These are phyloP conservation scores for Aphelenchoides bicaudatus DNA, from an alignment of 2,888 invertebrate species.

Conservation along the genomic window DNA sequence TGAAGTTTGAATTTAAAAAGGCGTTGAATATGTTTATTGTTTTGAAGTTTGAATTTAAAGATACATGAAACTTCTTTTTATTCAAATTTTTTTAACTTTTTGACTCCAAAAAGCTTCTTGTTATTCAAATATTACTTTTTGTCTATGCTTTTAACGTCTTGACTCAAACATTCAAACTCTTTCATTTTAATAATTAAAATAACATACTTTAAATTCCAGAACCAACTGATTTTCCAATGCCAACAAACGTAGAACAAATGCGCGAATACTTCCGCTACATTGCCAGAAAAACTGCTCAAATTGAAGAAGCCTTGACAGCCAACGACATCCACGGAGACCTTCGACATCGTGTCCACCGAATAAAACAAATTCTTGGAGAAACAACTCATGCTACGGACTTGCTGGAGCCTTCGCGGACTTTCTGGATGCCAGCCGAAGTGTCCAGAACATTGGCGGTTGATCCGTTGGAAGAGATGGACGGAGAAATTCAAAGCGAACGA, in stretches of 20 bases:
- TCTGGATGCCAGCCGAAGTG: not conserved
- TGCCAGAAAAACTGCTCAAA: slow-evolving; percentile 38
- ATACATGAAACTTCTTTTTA: too few species aligned
- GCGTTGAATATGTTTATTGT: too few species aligned
- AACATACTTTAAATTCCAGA: too few species aligned
- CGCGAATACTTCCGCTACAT: slow-evolving; percentile 40
- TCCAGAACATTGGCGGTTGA: not conserved
- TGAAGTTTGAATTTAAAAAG: too few species aligned
- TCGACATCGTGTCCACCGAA: slow-evolving; percentile 35
- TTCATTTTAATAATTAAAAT: too few species aligned
- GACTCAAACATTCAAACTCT: too few species aligned
- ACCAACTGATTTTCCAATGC: too few species aligned
- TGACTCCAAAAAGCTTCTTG: too few species aligned
- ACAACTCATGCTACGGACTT: slow-evolving; percentile 18
- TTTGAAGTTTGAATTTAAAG: too few species aligned
- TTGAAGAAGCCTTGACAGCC: slow-evolving; percentile 33
- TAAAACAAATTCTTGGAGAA: slow-evolving; percentile 38
- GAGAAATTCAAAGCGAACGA: slow-evolving; percentile 17
- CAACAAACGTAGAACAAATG: slow-evolving; percentile 27
- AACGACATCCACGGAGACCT: slow-evolving; percentile 37
- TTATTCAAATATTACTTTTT: too few species aligned
- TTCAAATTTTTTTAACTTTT: too few species aligned
- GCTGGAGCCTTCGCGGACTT: slow-evolving; percentile 14
- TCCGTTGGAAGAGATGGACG: not conserved
- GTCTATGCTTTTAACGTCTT: too few species aligned